phyloP scores from a whole-genome alignment of 1,140 invertebrate species.

The Pseudobourletiella spinata region DNA sequence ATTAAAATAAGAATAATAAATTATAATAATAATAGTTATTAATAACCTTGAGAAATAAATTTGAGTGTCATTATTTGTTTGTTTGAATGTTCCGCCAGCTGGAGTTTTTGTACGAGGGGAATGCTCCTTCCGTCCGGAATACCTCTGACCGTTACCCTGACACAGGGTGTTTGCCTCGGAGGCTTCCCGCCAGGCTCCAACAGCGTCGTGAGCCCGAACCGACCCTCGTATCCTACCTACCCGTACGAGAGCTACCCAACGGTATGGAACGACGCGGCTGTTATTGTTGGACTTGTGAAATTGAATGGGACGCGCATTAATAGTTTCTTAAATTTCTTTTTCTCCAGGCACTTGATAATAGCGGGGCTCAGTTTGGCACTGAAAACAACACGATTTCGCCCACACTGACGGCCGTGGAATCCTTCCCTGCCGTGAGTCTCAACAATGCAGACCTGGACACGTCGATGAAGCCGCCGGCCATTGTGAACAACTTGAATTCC shows the following conservation, averaged over 20 bases:
- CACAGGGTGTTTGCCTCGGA: slow-evolving; percentile 59
- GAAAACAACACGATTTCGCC: not conserved
- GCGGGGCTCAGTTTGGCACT: not conserved
- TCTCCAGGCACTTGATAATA: no score
- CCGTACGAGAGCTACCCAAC: slow-evolving; percentile 11
- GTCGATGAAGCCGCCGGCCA: not conserved
- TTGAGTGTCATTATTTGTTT: not conserved
- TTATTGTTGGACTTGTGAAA: not conserved
- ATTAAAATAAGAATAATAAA: not conserved
- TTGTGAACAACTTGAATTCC: not conserved
- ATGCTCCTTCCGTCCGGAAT: slow-evolving; percentile 63
- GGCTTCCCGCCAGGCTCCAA: not conserved
- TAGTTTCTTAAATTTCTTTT: not conserved
- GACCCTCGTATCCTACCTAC: not conserved
- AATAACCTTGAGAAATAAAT: no score
- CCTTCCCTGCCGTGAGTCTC: not conserved
- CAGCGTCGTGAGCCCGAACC: not conserved
- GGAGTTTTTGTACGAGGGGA: slow-evolving; percentile 66
- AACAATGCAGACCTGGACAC: not conserved
- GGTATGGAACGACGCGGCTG: not conserved
- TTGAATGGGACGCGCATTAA: not conserved
- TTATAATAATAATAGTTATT: not conserved
- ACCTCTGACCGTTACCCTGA: slow-evolving; percentile 59
- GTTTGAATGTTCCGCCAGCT: slow-evolving; percentile 43
- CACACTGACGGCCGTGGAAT: not conserved